A percentile compares a stretch with the other conserved stretches of the same genome.
phyloP scores from a whole-genome alignment of 2,113 vertebrate genomes.

The Hucho hucho region DNA sequence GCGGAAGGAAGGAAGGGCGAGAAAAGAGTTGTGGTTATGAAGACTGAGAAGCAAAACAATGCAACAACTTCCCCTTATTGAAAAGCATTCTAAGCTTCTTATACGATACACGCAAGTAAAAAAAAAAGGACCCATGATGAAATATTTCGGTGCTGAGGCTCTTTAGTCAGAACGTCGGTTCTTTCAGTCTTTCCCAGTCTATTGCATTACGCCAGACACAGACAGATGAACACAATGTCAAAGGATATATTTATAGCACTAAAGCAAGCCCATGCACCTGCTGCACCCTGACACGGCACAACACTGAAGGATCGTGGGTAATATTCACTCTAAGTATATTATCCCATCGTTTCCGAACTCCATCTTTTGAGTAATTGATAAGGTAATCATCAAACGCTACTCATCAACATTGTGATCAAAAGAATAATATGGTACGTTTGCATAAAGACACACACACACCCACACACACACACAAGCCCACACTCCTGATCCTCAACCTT shows the following conservation, averaged over 20 bases:
- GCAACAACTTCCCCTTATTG: background rate
- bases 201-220: background rate
- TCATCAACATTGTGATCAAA: constrained; percentile 49
- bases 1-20: background rate
- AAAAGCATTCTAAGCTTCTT: background rate
- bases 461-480: background rate
- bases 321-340: constrained; percentile 32
- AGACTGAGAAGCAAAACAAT: background rate
- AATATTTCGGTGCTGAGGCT: background rate
- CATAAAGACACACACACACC: background rate
- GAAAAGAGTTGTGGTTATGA: background rate
- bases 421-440: constrained; percentile 3
- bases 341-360: constrained; percentile 9
- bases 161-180: constrained; percentile 3
- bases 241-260: constrained; percentile 4
- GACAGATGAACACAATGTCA: constrained; percentile 5
- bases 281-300: background rate
- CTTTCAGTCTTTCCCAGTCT: background rate
- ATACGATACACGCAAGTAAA: background rate
- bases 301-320: constrained; percentile 6
- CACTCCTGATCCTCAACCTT: too few species aligned
- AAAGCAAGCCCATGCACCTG: background rate
- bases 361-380: constrained; percentile 43
- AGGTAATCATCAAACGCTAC: constrained; percentile 29
- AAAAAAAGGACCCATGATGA: background rate